Evolutionary conservation across 2,797 vertebrate genomes (phyloP), one percentile per base, ranked within the genome.

Genomic region (Brachymystax lenok): DNA sequence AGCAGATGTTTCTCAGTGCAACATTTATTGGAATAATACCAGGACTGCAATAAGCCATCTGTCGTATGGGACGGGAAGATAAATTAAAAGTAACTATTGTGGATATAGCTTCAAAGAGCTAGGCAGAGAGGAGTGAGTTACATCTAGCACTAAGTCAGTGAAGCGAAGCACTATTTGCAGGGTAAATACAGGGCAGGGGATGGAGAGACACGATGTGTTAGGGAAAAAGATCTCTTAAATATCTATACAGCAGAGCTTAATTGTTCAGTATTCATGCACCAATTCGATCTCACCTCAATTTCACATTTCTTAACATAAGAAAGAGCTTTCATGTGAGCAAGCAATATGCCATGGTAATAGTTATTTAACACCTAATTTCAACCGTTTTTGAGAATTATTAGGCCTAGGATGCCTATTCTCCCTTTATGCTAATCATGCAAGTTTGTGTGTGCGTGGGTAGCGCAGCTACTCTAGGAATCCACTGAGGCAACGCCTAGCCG

Each of bases 1-100:
- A 89, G 89, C 88, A 93, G 89, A 89, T 91, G 92, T 89, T 92
- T 76, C 78, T 28, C 69, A 71, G 80, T 67, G 19, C 72, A 66
- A 77, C 71, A 85, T 90, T 90, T 89, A 88, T 85, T 85, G 79
- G 82, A 85, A 85, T 66, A 81, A 83, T 83, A 86, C 81, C 64
- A 81, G 73, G 59, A 82, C 81, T 77, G 85, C 86, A 79, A 52
- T 2, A 63, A 82, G 82, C 87, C 88, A 92, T 90, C 87, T 89
- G 88, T 87, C 87, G 79, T 28, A 78, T 66, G 74, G 67, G 73
- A 80, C 79, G 73, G 71, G 73, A 33, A 68, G n/a, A 52, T 82
- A 85, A 86, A 92, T 91, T 83, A 80, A 88, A 87, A 82, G 79
- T 66, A 90, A 79, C 84, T 85, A 83, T 83, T 86, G 80, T 76